Evolutionary conservation across 1,140 invertebrate genomes (phyloP), one percentile per base, ranked within the genome.

Genomic region (Listronotus oregonensis): DNA sequence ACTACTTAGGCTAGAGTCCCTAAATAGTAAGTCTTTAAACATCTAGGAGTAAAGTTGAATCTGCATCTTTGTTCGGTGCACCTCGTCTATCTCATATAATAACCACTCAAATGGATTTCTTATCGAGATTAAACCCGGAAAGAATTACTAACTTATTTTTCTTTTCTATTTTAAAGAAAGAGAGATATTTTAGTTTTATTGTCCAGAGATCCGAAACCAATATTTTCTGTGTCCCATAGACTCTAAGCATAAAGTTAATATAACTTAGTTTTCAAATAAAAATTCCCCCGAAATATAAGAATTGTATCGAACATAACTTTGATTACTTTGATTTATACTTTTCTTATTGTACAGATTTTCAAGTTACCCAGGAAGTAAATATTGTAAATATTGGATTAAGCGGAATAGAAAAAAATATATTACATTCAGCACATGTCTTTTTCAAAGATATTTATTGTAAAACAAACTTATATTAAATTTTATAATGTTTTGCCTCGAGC

Each of bases 201-300:
- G 64, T 66, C 64, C 64, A 55, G 31, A 59, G 11, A 59, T 17
- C 56, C 44, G 64, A 47, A 55, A 59, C 46, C 55, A 32, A 66
- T 58, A 59, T 17, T 66, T 66, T 59, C 59, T 66, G 56, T 59
- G 17, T 40, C 44, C 40, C 57, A 47, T 44, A 67, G 50, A 67
- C 57, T 61, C 11, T 55, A 44, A 65, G 43, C 56, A 67, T 61
- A 61, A 67, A 67, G 58, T 67, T 67, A 67, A 67, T 67, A 67
- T 61, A 67, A 67, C 56, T 67, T 67, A 67, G 65, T 67, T 67
- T 67, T 62, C 65, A 51, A 67, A 67, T 67, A 67, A 61, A 67
- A 61, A 62, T 67, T 67, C 65, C 39, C 31, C 7, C 11, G 57
- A 58, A 67, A 61, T 62, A 12, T 21, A 60, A 12, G 21, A 50